These are phyloP conservation scores for Osedax frankpressi DNA, from an alignment of 2,888 invertebrate species.

Conservation along the genomic window DNA sequence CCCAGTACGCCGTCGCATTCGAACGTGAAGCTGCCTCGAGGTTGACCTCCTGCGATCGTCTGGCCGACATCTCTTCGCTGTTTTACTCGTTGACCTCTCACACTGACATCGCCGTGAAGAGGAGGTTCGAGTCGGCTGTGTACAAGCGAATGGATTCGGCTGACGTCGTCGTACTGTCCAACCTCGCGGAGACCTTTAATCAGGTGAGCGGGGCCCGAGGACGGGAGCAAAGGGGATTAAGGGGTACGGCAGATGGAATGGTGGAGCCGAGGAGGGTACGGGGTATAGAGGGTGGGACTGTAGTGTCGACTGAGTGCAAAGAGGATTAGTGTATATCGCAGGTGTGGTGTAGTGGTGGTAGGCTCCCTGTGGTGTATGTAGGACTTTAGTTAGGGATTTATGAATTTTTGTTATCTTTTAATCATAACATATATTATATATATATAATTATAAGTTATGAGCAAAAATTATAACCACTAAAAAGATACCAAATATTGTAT, in stretches of 20 bases:
- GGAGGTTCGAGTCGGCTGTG: constrained; percentile 13
- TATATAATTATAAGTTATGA: no score
- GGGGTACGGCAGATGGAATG: neutral
- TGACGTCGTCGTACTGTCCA: constrained; percentile 19
- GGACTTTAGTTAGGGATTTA: no score
- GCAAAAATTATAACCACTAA: no score
- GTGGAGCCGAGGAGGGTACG: neutral
- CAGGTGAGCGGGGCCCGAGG: neutral
- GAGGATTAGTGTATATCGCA: no score
- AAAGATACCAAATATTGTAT: no score
- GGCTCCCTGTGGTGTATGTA: no score
- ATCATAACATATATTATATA: no score
- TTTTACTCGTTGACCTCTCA: constrained; percentile 14
- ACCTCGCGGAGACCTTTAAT: constrained; percentile 17
- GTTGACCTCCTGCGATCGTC: neutral
- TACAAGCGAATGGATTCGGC: constrained; percentile 8
- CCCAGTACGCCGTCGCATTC: neutral
- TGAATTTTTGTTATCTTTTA: no score
- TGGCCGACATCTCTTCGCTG: constrained; percentile 16
- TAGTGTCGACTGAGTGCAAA: no score
- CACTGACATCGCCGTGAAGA: constrained; percentile 9
- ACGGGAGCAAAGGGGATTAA: neutral
- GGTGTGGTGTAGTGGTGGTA: no score
- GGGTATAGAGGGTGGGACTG: neutral
- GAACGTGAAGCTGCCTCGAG: neutral